phyloP scores from a whole-genome alignment of 1,140 invertebrate species.

The Rhagoletis zephyria region DNA sequence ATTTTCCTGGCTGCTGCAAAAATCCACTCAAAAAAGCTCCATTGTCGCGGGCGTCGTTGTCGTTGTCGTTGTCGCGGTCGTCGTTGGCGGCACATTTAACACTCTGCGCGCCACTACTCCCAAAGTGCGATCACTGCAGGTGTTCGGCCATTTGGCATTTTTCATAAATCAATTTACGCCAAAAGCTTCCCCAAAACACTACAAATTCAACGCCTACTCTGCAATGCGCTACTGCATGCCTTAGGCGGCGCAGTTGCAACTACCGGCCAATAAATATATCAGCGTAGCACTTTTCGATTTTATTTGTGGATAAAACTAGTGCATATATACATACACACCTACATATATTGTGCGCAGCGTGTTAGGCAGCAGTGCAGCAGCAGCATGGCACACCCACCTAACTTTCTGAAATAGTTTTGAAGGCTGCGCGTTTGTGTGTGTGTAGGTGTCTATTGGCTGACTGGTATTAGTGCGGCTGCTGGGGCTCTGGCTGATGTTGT shows the following conservation, averaged over 20 bases:
- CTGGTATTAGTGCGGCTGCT: not conserved
- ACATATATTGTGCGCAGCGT: not conserved
- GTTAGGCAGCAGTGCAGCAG: not conserved
- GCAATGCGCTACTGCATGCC: not conserved
- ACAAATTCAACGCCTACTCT: constrained; percentile 42
- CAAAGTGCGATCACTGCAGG: constrained; percentile 45
- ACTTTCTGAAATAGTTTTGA: constrained; percentile 51
- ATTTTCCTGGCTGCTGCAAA: not conserved
- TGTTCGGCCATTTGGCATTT: constrained; percentile 51
- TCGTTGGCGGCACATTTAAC: not conserved
- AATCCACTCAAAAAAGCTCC: not conserved
- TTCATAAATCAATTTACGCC: constrained; percentile 52
- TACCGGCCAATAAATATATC: constrained; percentile 50
- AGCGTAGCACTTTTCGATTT: constrained; percentile 29
- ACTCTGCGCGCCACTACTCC: constrained; percentile 10
- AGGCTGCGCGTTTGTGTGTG: not conserved
- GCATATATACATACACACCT: not conserved
- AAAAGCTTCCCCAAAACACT: constrained; percentile 45
- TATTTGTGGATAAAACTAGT: not conserved
- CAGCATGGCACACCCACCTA: constrained; percentile 48
- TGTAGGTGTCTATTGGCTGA: not conserved
- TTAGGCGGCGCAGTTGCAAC: not conserved
- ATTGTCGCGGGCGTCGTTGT: no score
- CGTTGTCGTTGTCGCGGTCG: not conserved
- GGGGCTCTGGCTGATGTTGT: no score